Conservation (phyloP, 2,797 vertebrate genomes). For the Micrastur ruficollis region DNA sequence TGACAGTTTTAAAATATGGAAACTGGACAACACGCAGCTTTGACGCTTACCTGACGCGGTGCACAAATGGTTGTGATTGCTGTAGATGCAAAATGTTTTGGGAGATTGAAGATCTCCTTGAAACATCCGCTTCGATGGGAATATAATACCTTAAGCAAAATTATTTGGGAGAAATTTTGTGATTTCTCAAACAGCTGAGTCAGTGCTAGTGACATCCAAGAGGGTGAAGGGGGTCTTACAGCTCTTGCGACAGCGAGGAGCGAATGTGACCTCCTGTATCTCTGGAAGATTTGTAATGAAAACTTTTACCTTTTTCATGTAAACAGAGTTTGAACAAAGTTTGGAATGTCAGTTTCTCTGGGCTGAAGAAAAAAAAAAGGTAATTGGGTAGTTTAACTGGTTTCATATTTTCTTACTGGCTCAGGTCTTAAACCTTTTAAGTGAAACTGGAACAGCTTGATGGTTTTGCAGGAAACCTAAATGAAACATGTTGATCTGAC, state of each 20-base stretch:
- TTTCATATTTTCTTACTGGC: background rate
- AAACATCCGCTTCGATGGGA: background rate
- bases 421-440: conserved; percentile 48
- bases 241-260: background rate
- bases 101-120: background rate
- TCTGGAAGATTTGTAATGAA: background rate
- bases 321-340: background rate
- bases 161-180: background rate
- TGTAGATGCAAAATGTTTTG: background rate
- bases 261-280: background rate
- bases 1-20: background rate
- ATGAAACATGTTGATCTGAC: background rate
- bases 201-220: background rate
- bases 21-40: background rate
- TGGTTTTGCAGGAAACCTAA: background rate
- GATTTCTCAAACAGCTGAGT: background rate
- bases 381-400: background rate
- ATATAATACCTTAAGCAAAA: background rate
- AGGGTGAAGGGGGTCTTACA: background rate
- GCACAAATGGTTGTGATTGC: background rate
- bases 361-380: background rate
- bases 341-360: background rate
- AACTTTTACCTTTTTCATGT: background rate
- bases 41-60: background rate
- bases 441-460: conserved; percentile 35